A percentile compares a stretch with the other conserved stretches of the same genome.
phyloP scores from a whole-genome alignment of 2,797 vertebrate genomes.

The Coilia nasus region DNA sequence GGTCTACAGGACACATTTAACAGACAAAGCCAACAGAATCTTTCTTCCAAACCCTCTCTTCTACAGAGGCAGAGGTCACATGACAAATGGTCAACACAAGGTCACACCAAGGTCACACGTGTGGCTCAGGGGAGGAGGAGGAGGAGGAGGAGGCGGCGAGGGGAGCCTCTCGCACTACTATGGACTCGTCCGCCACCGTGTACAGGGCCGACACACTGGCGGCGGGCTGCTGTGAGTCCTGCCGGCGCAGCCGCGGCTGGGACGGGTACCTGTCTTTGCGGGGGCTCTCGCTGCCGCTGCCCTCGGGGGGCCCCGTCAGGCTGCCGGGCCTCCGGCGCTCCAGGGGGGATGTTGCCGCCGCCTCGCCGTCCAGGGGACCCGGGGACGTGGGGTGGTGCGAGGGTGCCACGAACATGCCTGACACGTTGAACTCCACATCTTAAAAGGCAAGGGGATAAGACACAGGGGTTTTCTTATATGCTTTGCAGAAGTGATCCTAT shows the following conservation, averaged over 20 bases:
- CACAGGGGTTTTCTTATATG: background rate
- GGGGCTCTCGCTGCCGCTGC: slow-evolving; percentile 71
- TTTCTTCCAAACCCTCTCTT: background rate
- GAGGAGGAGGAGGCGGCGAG: background rate
- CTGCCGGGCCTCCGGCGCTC: slow-evolving; percentile 66
- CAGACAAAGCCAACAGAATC: slow-evolving; percentile 36
- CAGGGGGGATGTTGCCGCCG: slow-evolving; percentile 77
- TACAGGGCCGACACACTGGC: slow-evolving; percentile 73
- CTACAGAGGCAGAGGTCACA: slow-evolving; percentile 23
- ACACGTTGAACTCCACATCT: slow-evolving; percentile 98
- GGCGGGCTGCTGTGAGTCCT: slow-evolving; percentile 67
- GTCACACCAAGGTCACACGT: background rate
- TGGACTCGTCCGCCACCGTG: slow-evolving; percentile 76
- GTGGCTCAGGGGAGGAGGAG: slow-evolving; percentile 34
- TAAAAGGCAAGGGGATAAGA: slow-evolving; percentile 37
- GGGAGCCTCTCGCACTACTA: slow-evolving; percentile 75
- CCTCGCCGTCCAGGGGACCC: slow-evolving; percentile 77
- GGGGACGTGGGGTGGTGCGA: slow-evolving; percentile 74
- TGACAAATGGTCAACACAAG: too few relatives aligned
- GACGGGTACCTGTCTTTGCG: slow-evolving; percentile 94
- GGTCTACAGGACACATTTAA: slow-evolving; percentile 6
- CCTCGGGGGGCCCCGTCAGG: slow-evolving; percentile 84
- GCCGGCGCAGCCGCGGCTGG: slow-evolving; percentile 75
- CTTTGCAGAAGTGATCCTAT: too few relatives aligned
- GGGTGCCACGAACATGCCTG: slow-evolving; percentile 86